Base-by-base conservation (phyloP, 2,888 invertebrate species). In the Andrena dorsata region DNA sequence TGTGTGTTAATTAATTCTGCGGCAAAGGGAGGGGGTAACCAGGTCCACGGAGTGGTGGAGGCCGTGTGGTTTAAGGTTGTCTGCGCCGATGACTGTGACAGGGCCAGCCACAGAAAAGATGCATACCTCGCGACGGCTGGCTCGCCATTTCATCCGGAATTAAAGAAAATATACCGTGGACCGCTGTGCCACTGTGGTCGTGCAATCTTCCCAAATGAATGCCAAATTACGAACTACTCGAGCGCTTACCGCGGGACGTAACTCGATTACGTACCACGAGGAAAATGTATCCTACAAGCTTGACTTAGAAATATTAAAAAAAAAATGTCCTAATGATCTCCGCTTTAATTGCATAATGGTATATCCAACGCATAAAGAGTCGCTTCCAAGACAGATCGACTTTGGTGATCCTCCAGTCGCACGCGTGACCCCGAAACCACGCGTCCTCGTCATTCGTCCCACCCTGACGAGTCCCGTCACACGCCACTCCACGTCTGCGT, bases 1-100 rank as follows among this genome's bases (percentile, higher is more conserved):
- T 72, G 73, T 75, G 77, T 85, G 84, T 84, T 85, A 85, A 85
- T 85, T 85, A 84, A 85, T 85, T 85, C 70, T 84, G 85, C 28
- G 82, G 84, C 65, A 30, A 51, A 7, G 58, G 30, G 28, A 49
- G 61, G 70, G 70, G 77, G 69, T 75, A 65, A 79, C 74, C 76
- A 53, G 69, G 77, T 75, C 69, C 68, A 61, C 77, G 69, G 78
- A 76, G 77, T 30, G 76, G 80, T 82, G 77, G 77, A 81, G 75
- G 69, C 30, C 8, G 63, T 69, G 80, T 61, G 72, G 83, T 83
- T 83, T 80, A 74, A 81, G 72, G 70, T 66, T 82, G 79, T 75
- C 82, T 72, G 76, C 75, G 10, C 72, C 79, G 72, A 66, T 69
- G 71, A 83, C 60, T 58, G 51, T 51, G 73, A 56, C 32, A n/a